Percentiles rank a stretch among this genome's conserved stretches.
Evolutionary conservation across 2,888 invertebrate genomes (phyloP).

Genomic region (Acanthacorydalis orientalis): DNA sequence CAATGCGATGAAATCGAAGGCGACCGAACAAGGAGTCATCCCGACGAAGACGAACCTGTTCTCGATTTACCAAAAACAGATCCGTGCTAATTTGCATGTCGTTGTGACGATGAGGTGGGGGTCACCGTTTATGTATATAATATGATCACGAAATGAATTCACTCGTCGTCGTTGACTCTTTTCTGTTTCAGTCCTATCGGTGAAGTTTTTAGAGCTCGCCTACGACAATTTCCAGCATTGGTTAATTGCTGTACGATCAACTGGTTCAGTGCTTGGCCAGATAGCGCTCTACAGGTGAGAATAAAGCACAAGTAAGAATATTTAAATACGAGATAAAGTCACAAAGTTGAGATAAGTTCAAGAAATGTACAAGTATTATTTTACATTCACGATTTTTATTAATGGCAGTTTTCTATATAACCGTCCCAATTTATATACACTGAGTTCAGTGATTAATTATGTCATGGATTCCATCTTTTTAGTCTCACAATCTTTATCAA

Average conservation of each 20-base stretch:
- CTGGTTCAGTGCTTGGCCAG: constrained; percentile 86
- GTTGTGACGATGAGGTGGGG: constrained; percentile 59
- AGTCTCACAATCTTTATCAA: too few species aligned
- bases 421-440: too few species aligned
- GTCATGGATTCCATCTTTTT: too few species aligned
- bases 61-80: constrained; percentile 61
- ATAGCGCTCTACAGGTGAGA: constrained; percentile 64
- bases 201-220: constrained; percentile 57
- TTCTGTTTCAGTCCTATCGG: constrained; percentile 63
- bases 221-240: constrained; percentile 76
- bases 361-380: too few species aligned
- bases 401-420: too few species aligned
- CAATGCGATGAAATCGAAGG: constrained; percentile 53
- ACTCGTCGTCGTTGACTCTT: background rate
- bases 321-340: too few species aligned
- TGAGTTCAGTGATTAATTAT: too few species aligned
- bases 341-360: too few species aligned
- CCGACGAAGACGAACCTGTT: constrained; percentile 76
- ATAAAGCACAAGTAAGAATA: too few species aligned
- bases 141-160: too few species aligned
- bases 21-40: constrained; percentile 54
- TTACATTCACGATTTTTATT: too few species aligned
- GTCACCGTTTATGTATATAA: constrained; percentile 5
- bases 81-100: constrained; percentile 66
- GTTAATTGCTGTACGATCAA: constrained; percentile 89